A percentile compares a stretch with the other conserved stretches of the same genome.
phyloP scores from a whole-genome alignment of 2,797 vertebrate species.

The Anas capensis region DNA sequence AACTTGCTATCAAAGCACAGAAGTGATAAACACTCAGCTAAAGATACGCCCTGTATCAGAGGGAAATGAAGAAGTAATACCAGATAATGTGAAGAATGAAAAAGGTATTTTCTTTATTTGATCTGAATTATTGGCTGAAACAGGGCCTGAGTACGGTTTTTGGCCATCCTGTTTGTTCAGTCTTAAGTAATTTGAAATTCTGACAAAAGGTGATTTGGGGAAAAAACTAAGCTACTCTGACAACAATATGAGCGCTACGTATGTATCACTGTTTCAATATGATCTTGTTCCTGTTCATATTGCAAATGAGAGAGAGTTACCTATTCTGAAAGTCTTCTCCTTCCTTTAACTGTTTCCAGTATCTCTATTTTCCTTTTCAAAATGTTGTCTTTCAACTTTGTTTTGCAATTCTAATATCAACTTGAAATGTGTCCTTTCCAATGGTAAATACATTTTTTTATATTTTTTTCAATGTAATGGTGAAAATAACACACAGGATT shows the following conservation, averaged over 20 bases:
- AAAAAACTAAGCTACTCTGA: background rate
- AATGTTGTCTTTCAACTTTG: background rate
- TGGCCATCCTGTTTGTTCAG: background rate
- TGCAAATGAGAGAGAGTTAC: background rate
- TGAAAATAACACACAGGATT: slow-evolving; percentile 19
- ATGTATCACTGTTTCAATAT: background rate
- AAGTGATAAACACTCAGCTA: background rate
- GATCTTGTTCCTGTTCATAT: background rate
- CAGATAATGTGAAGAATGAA: background rate
- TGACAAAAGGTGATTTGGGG: background rate
- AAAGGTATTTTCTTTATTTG: background rate
- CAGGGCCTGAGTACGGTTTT: background rate
- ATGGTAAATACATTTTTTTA: background rate
- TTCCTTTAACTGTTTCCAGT: background rate
- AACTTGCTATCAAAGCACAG: background rate
- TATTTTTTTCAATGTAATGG: background rate
- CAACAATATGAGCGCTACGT: background rate
- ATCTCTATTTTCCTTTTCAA: background rate
- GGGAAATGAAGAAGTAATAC: background rate
- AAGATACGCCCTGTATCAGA: background rate
- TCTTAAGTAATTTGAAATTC: background rate
- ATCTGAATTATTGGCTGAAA: background rate
- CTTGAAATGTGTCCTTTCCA: background rate
- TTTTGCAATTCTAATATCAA: background rate
- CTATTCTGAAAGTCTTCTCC: background rate